These are phyloP conservation scores for Anseranas semipalmata DNA, from an alignment of 2,113 vertebrate species.

Conservation along the genomic window DNA sequence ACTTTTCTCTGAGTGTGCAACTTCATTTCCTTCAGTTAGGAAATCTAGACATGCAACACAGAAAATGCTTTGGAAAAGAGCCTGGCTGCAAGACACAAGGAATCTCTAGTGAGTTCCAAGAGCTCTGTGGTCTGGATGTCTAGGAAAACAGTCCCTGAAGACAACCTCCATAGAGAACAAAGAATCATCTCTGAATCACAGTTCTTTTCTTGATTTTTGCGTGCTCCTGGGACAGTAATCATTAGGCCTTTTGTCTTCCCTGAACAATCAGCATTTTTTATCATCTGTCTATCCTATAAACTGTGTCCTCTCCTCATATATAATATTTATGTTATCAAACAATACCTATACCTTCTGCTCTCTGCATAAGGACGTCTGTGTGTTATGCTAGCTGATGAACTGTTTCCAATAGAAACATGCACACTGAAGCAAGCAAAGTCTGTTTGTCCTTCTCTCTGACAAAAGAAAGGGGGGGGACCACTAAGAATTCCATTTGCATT, in stretches of 20 bases:
- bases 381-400: not conserved
- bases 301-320: not conserved
- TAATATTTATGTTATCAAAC: not conserved
- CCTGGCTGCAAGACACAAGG: not conserved
- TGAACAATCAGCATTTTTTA: not conserved
- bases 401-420: not conserved
- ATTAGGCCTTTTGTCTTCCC: not conserved
- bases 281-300: not conserved
- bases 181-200: not conserved
- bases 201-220: not conserved
- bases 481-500: too few relatives aligned
- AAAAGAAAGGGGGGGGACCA: too few relatives aligned
- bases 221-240: not conserved
- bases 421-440: not conserved
- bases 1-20: not conserved
- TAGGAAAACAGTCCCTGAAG: not conserved
- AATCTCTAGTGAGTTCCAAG: not conserved
- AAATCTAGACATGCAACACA: not conserved
- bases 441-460: too few relatives aligned
- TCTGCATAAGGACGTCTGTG: not conserved
- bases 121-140: not conserved
- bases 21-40: not conserved
- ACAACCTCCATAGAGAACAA: not conserved
- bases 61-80: not conserved
- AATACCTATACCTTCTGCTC: not conserved